Evolutionary conservation across 2,797 vertebrate species (phyloP), one percentile per base, ranked within the genome.

Genomic region (Cynopterus sphinx): DNA sequence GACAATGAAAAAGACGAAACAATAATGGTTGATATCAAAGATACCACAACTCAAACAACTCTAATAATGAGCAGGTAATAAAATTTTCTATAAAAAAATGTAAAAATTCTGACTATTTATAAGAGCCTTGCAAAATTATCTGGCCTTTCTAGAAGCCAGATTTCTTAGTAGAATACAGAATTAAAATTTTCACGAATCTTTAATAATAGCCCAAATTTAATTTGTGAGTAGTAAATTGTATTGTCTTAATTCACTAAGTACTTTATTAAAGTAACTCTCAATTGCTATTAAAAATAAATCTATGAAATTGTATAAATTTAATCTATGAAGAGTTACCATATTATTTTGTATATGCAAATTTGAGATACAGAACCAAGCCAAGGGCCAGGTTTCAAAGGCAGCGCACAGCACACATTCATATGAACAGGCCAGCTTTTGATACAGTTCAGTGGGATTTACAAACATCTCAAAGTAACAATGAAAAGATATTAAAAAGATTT

Each of bases 111-210:
- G 53, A 59, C 68, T 81, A 57, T 87, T 17, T 53, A 1, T 59
- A 71, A 28, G 2, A 67, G 12, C 5, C 11, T 90, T 49, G 26
- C 2, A 43, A 77, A 67, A 63, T 70, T 82, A 51, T 36, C 36
- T 88, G 31, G 31, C 21, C 31, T 81, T 57, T 91, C 3, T 46
- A 57, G n/a, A 92, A 88, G 36, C 28, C 41, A 61, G 3, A 68
- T 71, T 79, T 81, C 81, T 83, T 89, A 73, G 53, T 49, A 86
- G 16, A 92, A 81, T 61, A 28, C 3, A 70, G 36, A 94, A 67
- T 87, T 78, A 31, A 16, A 84, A 83, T 89, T 82, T 90, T 94
- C 43, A 83, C 17, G 43, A 86, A 65, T 70, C 26, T 81, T 86
- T 67, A 87, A 87, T 71, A 79, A 90, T 6, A 74, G 3, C 11